Conservation (phyloP, 2,888 invertebrate genomes). For the Leptarthrus brevirostris region DNA sequence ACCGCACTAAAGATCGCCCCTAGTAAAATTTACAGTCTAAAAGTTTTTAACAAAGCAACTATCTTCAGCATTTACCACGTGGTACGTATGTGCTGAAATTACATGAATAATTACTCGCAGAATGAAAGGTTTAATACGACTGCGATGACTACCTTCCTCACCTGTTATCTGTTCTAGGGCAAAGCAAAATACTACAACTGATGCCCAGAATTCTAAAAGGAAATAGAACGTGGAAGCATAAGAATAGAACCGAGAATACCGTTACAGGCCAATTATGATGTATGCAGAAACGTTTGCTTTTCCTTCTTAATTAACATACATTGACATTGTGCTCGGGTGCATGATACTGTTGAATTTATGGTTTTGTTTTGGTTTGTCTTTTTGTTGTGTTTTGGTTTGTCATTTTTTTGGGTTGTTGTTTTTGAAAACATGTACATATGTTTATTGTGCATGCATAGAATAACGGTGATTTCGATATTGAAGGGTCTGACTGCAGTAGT, state of each 20-base stretch:
- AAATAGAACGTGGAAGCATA: constrained; percentile 20
- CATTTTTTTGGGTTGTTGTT: constrained; percentile 17
- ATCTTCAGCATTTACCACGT: too few species aligned
- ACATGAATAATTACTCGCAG: too few species aligned
- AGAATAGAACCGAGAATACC: constrained; percentile 16
- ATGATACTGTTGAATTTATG: not conserved
- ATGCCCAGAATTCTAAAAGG: not conserved
- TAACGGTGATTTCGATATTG: too few species aligned
- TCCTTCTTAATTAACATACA: constrained; percentile 1
- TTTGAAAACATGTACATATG: too few species aligned
- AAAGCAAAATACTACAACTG: too few species aligned
- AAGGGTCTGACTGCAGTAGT: too few species aligned
- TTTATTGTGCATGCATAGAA: too few species aligned
- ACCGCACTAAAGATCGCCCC: too few species aligned
- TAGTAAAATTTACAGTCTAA: too few species aligned
- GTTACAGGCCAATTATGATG: constrained; percentile 26
- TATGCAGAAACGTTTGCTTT: not conserved
- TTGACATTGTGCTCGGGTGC: not conserved
- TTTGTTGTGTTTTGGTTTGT: not conserved
- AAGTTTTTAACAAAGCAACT: too few species aligned
- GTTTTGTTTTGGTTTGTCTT: not conserved
- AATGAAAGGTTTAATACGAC: too few species aligned
- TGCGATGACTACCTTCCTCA: constrained; percentile 23
- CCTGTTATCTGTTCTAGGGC: constrained; percentile 21
- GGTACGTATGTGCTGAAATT: too few species aligned